Conservation (phyloP, 2,888 invertebrate genomes). For the Hirtodrosophila confusa region DNA sequence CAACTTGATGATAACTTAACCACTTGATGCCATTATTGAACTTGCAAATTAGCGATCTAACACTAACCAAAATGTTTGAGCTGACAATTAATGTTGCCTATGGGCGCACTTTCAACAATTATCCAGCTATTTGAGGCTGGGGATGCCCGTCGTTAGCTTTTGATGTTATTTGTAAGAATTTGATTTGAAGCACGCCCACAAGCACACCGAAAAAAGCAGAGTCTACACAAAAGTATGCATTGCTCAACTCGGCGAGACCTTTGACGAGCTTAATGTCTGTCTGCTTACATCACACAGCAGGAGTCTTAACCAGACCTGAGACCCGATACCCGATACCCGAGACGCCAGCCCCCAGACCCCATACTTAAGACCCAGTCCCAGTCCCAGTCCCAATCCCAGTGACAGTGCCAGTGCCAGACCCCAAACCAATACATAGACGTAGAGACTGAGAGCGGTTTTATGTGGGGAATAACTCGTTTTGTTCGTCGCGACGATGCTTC, state of each 20-base stretch:
- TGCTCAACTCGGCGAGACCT: slow-evolving; percentile 52
- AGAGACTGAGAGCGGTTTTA: too few species aligned
- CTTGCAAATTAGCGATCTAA: slow-evolving; percentile 49
- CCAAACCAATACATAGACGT: slow-evolving; percentile 19
- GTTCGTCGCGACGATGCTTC: slow-evolving; percentile 49
- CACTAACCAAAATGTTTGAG: slow-evolving; percentile 64
- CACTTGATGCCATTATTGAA: slow-evolving; percentile 64
- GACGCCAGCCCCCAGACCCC: not conserved
- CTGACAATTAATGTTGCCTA: slow-evolving; percentile 49
- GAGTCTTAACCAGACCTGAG: slow-evolving; percentile 46
- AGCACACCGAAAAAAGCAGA: slow-evolving; percentile 3
- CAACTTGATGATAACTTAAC: slow-evolving; percentile 41
- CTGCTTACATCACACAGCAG: slow-evolving; percentile 69
- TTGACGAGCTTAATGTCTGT: slow-evolving; percentile 26
- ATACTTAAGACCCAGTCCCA: slow-evolving; percentile 13
- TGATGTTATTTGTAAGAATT: slow-evolving; percentile 16
- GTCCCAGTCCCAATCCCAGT: too few species aligned
- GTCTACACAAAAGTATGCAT: slow-evolving; percentile 12
- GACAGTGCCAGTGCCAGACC: not conserved
- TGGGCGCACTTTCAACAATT: slow-evolving; percentile 34
- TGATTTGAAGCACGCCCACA: slow-evolving; percentile 39
- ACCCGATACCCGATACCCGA: not conserved
- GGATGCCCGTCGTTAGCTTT: slow-evolving; percentile 36
- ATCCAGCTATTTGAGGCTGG: slow-evolving; percentile 14
- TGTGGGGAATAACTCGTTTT: slow-evolving; percentile 62